Percentiles rank a stretch among this genome's conserved stretches.
Conservation (phyloP, 2,797 vertebrate genomes). For the Dermochelys coriacea region DNA sequence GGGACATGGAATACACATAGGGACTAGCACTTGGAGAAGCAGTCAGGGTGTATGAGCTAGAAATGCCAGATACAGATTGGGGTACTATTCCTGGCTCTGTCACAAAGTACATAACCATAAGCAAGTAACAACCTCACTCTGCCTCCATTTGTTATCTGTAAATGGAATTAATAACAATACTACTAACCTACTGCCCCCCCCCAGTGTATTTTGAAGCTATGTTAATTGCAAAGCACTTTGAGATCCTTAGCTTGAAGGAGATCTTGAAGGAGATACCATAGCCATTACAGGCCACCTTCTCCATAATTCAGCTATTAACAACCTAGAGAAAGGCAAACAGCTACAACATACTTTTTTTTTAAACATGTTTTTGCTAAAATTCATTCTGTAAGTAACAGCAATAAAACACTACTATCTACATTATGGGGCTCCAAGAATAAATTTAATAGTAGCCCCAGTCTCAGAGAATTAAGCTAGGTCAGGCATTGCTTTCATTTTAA, state of each 20-base stretch:
- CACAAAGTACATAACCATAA: not conserved
- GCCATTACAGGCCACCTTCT: not conserved
- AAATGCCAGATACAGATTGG: not conserved
- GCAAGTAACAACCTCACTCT: not conserved
- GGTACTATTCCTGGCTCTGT: not conserved
- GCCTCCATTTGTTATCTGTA: not conserved
- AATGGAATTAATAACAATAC: not conserved
- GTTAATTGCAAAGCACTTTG: not conserved
- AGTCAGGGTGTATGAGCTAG: not conserved
- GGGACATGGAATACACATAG: not conserved
- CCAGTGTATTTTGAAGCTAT: not conserved
- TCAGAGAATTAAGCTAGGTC: not conserved
- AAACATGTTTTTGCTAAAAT: not conserved
- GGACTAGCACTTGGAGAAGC: not conserved
- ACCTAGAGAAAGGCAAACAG: not conserved
- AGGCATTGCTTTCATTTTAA: not conserved
- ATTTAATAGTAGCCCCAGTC: not conserved
- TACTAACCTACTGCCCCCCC: not conserved
- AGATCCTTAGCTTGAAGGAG: not conserved
- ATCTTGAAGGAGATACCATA: no score
- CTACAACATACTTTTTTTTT: not conserved
- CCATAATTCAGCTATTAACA: not conserved
- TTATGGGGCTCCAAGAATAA: not conserved
- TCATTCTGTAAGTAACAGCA: not conserved
- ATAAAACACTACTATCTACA: not conserved